Evolutionary conservation across 1,140 invertebrate genomes (phyloP).

Genomic region (Brachystomella parvula): DNA sequence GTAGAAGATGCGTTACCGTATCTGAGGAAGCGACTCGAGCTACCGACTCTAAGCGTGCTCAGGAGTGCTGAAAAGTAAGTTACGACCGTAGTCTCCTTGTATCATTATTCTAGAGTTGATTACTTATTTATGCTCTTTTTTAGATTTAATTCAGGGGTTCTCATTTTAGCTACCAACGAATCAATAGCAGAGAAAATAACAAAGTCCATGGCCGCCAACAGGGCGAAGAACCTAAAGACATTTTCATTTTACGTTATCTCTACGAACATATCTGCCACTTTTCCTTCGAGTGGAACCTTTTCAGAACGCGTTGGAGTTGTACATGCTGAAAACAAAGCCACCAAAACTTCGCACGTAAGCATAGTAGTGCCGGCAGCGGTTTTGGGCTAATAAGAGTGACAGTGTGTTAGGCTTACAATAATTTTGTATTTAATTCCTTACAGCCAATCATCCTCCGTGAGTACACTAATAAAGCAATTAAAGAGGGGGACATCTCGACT

Average conservation of each 20-base stretch:
- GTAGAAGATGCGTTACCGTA: constrained; percentile 39
- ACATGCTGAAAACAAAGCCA: constrained; percentile 8
- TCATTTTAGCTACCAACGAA: constrained; percentile 24
- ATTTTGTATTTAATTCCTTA: constrained; percentile 37
- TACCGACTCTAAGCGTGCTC: constrained; percentile 37
- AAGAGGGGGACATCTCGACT: constrained; percentile 37
- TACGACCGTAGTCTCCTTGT: no score
- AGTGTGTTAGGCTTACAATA: constrained; percentile 26
- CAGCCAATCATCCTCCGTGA: constrained; percentile 31
- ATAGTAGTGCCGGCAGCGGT: no score
- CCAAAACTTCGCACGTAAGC: constrained; percentile 7
- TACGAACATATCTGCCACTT: neutral
- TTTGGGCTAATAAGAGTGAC: no score
- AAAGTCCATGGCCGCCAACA: constrained; percentile 15
- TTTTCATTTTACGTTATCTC: constrained; percentile 24
- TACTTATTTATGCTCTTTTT: neutral
- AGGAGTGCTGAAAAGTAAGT: constrained; percentile 43
- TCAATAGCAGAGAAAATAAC: constrained; percentile 8
- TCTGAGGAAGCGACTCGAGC: constrained; percentile 39
- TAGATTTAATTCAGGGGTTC: constrained; percentile 31
- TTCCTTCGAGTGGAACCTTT: neutral
- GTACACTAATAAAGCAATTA: constrained; percentile 26
- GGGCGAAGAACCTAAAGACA: neutral
- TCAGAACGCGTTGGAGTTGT: constrained; percentile 20
- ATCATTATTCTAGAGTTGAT: neutral